These are phyloP conservation scores for Serrognathus titanus DNA, from an alignment of 2,888 invertebrate genomes.

Conservation along the genomic window DNA sequence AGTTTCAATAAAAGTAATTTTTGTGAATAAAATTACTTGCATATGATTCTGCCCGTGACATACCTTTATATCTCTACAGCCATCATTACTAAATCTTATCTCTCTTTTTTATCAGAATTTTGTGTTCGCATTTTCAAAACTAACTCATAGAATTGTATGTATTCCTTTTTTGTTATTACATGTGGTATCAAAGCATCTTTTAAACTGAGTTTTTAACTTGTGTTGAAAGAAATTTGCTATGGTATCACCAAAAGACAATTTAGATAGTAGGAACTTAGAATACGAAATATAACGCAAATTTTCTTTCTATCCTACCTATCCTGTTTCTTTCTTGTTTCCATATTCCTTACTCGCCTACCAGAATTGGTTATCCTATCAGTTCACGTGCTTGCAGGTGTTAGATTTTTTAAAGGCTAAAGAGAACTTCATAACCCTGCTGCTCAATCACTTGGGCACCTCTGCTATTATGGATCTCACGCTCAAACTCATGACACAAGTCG, in stretches of 20 bases:
- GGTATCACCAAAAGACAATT: too few relatives aligned
- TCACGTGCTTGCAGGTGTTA: conserved; percentile 86
- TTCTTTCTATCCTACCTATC: conserved; percentile 25
- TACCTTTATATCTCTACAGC: too few relatives aligned
- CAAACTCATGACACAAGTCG: conserved; percentile 80
- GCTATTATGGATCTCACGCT: conserved; percentile 91
- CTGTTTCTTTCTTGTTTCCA: conserved; percentile 25
- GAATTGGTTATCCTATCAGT: conserved; percentile 92
- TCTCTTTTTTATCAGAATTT: not conserved
- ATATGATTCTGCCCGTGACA: too few relatives aligned
- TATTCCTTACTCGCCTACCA: conserved; percentile 43
- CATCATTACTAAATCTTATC: too few relatives aligned
- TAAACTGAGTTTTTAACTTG: not conserved
- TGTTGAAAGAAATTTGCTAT: too few relatives aligned
- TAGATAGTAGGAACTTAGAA: conserved; percentile 13
- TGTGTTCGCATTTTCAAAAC: not conserved
- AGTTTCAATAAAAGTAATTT: too few relatives aligned
- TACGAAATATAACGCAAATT: conserved; percentile 28
- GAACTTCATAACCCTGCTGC: conserved; percentile 81
- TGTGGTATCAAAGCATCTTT: not conserved
- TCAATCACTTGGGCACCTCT: conserved; percentile 89
- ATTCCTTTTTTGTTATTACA: not conserved
- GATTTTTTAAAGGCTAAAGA: conserved; percentile 86
- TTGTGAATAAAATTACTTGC: too few relatives aligned
- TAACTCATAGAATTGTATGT: not conserved